Base-by-base conservation (phyloP, 2,797 vertebrate genomes). In the Acanthopagrus latus region DNA sequence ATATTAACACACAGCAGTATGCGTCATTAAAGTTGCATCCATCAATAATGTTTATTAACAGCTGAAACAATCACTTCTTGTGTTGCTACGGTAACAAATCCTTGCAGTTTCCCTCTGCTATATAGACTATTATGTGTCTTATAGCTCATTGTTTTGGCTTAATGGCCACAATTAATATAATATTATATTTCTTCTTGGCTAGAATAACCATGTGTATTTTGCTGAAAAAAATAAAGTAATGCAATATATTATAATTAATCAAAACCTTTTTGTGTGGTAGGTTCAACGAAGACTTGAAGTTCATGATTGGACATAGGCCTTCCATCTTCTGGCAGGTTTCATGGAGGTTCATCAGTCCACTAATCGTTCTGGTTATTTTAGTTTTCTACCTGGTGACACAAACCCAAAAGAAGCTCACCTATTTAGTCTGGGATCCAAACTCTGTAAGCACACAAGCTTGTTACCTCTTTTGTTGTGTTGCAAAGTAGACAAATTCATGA, bases 241-340 rank as follows among this genome's bases (percentile, higher is more conserved):
- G 33, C 17, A 20, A 27, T 18, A 17, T 7, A n/a, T 21, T 43
- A 10, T 0, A 64, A 51, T 21, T 55, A 48, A 51, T 43, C 7
- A 7, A 59, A 29, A 29, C 20, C 1, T 0, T 47, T n/a, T 54
- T 47, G 20, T 78, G 27, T 74, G 3, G 3, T 84, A 98, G 97
- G 91, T 98, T 98, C 91, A 97, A 97, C 64, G 70, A 86, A 18
- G 97, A 98, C 91, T 91, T 99, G 1, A 70, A 96, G 82, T 99
- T 97, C 81, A 98, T 99, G 97, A 90, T 94, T 2, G 97, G 97
- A 65, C 94, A 94, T 64, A 97, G 96, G 74, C 97, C 97, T 3
- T 95, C 93, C 76, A 91, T 98, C 76, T 98, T 96, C 94, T 99
- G 97, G 97, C 97, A 98, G 86, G 20, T 87, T 54, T 94, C 94